These are phyloP conservation scores for Cabera pusaria DNA, from an alignment of 2,888 invertebrate species.

Conservation along the genomic window DNA sequence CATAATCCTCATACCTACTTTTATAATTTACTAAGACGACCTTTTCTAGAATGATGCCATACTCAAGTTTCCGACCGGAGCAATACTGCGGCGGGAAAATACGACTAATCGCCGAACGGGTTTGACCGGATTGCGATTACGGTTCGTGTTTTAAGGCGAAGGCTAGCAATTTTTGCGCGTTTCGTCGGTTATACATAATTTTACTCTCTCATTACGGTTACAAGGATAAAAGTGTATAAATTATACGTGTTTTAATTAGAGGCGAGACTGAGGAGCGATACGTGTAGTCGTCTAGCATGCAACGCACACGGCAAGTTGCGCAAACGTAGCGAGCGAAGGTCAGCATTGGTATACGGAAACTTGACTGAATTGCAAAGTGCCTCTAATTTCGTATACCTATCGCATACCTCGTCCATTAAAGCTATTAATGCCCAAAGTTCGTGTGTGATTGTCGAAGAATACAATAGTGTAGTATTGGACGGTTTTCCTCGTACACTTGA, in stretches of 20 bases:
- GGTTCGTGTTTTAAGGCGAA: conserved; percentile 30
- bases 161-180: conserved; percentile 24
- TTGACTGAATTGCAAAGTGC: conserved; percentile 53
- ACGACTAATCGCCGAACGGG: conserved; percentile 39
- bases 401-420: conserved; percentile 20
- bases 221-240: conserved; percentile 7
- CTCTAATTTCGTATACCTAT: conserved; percentile 45
- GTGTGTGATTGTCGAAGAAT: conserved; percentile 24
- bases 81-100: conserved; percentile 27
- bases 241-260: too few species aligned
- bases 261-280: conserved; percentile 23
- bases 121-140: conserved; percentile 33
- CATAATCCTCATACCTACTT: too few species aligned
- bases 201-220: neutral
- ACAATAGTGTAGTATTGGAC: conserved; percentile 26
- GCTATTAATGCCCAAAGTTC: conserved; percentile 7
- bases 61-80: conserved; percentile 22
- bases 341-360: conserved; percentile 55
- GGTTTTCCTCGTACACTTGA: conserved; percentile 69
- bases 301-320: conserved; percentile 50
- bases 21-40: neutral
- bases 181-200: conserved; percentile 14
- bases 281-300: conserved; percentile 45
- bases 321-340: conserved; percentile 53
- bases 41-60: conserved; percentile 11